Evolutionary conservation across 2,113 vertebrate species (phyloP), one percentile per base, ranked within the genome.

Genomic region (Limanda limanda): DNA sequence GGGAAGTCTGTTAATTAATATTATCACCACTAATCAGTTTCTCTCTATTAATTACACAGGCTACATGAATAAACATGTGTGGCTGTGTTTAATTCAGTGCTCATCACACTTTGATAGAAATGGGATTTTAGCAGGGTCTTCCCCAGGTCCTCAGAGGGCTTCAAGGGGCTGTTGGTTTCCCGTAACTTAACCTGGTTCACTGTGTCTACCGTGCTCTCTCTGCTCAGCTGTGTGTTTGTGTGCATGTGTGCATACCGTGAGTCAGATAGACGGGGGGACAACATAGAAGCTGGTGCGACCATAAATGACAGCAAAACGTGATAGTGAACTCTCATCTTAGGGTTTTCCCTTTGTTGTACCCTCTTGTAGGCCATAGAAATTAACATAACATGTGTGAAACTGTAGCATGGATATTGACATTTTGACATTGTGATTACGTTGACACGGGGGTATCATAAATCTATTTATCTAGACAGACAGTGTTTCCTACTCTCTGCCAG

Each of bases 31-130:
- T 48, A 17, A 75, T 74, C 13, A 15, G 25, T 74, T 37, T 65
- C n/a, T 47, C 12, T 25, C n/a, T 76, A n/a, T 25, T 62, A 58
- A 45, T 74, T 45, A 24, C 40, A 24, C 24, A 47, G 35, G 13
- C 23, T 55, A 14, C 55, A 74, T 20, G 10, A 73, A 76, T 31
- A 76, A 80, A 68, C 45, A 37, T 14, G 14, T 54, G 5, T 18
- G 31, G 37, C 25, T 6, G 15, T 40, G 20, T 11, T 47, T 56
- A 62, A 56, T 56, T 62, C 11, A 62, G 12, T 51, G 47, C 47
- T 24, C 62, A 23, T 61, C 24, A 48, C 45, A 62, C 63, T 35
- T 42, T 25, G 8, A n/a, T 56, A 24, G 21, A 14, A 14, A 11
- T 23, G 54, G 14, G 51, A 52, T 52, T 52, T n/a, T 52, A 23